Evolutionary conservation across 2,113 vertebrate species (phyloP).

Genomic region (Crotalus viridis): DNA sequence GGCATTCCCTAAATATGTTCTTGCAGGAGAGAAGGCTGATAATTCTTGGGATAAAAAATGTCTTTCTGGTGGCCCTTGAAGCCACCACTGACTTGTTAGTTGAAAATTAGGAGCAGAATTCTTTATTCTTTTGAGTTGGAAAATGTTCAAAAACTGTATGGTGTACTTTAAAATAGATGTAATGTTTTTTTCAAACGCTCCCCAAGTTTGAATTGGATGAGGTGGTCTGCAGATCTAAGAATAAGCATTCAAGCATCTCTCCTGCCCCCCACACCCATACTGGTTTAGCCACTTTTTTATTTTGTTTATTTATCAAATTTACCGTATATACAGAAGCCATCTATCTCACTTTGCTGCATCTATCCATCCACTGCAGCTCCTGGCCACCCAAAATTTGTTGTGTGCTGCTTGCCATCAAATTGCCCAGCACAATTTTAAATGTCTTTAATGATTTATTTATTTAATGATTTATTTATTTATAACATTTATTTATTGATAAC

Average conservation of each 20-base stretch:
- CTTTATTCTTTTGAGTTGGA: not conserved
- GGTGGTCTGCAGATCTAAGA: not conserved
- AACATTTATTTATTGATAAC: no score
- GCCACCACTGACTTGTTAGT: not conserved
- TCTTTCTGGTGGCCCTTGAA: not conserved
- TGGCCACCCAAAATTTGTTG: not conserved
- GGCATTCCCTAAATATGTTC: not conserved
- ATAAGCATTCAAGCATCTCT: not conserved
- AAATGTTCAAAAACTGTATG: not conserved
- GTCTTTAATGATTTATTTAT: not conserved
- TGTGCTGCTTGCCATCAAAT: not conserved
- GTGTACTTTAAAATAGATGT: not conserved
- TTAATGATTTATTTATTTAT: no score
- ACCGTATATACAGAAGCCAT: not conserved
- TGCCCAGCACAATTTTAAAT: not conserved
- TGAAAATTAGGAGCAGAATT: not conserved
- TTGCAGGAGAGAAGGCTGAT: not conserved
- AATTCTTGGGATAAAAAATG: not conserved
- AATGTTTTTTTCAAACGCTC: not conserved
- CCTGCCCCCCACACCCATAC: not conserved
- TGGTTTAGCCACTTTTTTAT: not conserved
- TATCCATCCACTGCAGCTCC: not conserved
- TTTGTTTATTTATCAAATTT: not conserved
- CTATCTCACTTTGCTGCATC: not conserved
- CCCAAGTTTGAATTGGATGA: not conserved